Conservation (phyloP, 2,888 invertebrate species). For the Cheilosia impressa region DNA sequence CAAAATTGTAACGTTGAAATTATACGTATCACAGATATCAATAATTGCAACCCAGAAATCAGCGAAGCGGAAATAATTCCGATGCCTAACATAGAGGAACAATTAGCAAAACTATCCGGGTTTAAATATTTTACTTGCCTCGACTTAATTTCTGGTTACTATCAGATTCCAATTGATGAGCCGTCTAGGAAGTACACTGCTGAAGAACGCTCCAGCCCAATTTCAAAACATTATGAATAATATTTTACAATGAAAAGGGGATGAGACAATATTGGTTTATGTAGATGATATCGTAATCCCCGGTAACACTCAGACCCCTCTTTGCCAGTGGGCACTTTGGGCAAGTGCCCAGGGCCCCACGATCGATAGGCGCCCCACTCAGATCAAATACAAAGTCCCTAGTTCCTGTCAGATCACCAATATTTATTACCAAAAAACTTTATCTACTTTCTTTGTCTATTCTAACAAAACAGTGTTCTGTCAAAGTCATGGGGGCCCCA, state of each 20-base stretch:
- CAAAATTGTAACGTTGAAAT: not conserved
- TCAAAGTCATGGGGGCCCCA: constrained; percentile 14
- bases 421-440: no score
- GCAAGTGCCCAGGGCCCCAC: no score
- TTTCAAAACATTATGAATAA: constrained; percentile 34
- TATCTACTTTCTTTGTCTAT: no score
- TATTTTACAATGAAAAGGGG: not conserved
- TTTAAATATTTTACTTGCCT: constrained; percentile 32
- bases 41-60: constrained; percentile 4
- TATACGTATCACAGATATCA: constrained; percentile 3
- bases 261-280: constrained; percentile 24
- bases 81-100: constrained; percentile 31
- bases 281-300: constrained; percentile 26
- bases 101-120: constrained; percentile 9
- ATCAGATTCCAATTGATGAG: constrained; percentile 24
- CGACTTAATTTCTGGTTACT: constrained; percentile 35
- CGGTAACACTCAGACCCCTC: no score
- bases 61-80: not conserved
- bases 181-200: constrained; percentile 28
- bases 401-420: no score
- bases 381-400: no score
- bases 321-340: no score
- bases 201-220: constrained; percentile 29
- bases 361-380: no score
- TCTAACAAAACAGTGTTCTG: no score